A percentile compares a stretch with the other conserved stretches of the same genome.
Evolutionary conservation across 37 sponge, comb jelly and placozoan species (phyloP).

Genomic region (Axinella damicornis): DNA sequence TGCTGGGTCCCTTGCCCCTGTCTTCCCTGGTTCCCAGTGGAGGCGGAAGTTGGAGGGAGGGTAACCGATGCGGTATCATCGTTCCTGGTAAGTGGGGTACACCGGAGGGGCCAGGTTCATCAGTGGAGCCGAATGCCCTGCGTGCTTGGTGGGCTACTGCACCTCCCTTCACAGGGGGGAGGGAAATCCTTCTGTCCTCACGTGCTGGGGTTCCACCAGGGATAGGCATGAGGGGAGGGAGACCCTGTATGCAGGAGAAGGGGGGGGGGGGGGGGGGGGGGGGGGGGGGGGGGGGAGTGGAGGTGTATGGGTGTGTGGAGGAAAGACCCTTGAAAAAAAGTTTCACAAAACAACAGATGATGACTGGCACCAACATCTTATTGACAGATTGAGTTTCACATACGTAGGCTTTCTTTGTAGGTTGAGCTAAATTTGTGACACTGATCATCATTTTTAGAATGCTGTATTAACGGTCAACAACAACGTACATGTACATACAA

Average conservation of each 20-base stretch:
- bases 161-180: conserved; percentile 60
- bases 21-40: not conserved
- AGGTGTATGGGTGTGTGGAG: too few relatives aligned
- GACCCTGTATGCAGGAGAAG: conserved; percentile 48
- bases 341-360: too few relatives aligned
- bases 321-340: too few relatives aligned
- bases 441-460: too few relatives aligned
- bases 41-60: conserved; percentile 7
- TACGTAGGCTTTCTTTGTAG: too few relatives aligned
- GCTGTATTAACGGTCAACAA: too few relatives aligned
- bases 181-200: not conserved
- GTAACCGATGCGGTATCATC: conserved; percentile 39
- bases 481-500: too few relatives aligned
- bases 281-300: too few relatives aligned
- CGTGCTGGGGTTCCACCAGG: not conserved
- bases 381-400: too few relatives aligned
- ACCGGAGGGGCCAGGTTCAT: not conserved
- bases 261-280: too few relatives aligned
- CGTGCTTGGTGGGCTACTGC: conserved; percentile 31
- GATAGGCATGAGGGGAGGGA: conserved; percentile 32
- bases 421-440: too few relatives aligned
- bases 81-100: conserved; percentile 29
- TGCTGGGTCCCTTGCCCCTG: conserved; percentile 59
- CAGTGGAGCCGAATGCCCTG: conserved; percentile 24
- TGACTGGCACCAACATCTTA: too few relatives aligned